Evolutionary conservation across 1,140 invertebrate genomes (phyloP).

Genomic region (Philotrypesis tridentata): DNA sequence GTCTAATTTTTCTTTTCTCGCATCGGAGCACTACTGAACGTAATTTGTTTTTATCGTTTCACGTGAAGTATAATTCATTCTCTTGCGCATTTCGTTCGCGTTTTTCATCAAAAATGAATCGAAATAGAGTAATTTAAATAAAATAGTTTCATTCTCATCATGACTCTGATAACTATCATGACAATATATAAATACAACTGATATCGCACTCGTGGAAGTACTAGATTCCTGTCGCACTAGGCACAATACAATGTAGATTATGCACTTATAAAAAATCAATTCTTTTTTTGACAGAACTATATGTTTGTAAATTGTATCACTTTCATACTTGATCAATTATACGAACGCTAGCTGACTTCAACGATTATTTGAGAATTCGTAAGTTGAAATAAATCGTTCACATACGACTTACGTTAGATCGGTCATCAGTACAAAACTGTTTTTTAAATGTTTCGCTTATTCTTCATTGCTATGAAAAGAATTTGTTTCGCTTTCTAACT

Average conservation of each 20-base stretch:
- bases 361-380: constrained; percentile 32
- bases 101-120: constrained; percentile 26
- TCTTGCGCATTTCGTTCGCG: not conserved
- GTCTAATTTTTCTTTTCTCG: constrained; percentile 19
- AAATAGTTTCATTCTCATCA: constrained; percentile 4
- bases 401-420: constrained; percentile 10
- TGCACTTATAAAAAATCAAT: constrained; percentile 31
- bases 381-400: constrained; percentile 39
- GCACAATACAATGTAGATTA: constrained; percentile 40
- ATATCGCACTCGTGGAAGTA: constrained; percentile 8
- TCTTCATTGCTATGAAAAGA: constrained; percentile 35
- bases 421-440: constrained; percentile 41
- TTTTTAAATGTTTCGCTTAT: constrained; percentile 24
- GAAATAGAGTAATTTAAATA: constrained; percentile 22
- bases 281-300: constrained; percentile 12
- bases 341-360: constrained; percentile 23
- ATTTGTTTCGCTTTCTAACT: constrained; percentile 6
- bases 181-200: constrained; percentile 28
- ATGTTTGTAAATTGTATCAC: constrained; percentile 33
- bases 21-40: constrained; percentile 20
- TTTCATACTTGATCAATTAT: not conserved
- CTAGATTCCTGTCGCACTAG: constrained; percentile 29
- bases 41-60: constrained; percentile 11
- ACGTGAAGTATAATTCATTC: constrained; percentile 20
- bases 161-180: constrained; percentile 37